These are phyloP conservation scores for Sternotherus odoratus DNA, from an alignment of 2,797 vertebrate species.

Conservation along the genomic window DNA sequence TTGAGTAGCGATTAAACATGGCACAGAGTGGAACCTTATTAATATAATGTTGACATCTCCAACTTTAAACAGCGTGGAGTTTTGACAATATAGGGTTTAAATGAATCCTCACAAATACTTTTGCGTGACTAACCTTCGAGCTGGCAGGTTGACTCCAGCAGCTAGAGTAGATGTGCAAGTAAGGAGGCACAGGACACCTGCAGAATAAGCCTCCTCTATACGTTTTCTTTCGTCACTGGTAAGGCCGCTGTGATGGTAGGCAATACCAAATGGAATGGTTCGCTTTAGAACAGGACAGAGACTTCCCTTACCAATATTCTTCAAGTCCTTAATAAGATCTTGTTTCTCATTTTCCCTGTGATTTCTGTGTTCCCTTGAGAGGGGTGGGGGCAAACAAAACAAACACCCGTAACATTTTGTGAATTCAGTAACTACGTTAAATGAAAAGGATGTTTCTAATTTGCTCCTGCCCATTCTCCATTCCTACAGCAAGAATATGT, in stretches of 20 bases:
- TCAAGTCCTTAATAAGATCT: conserved; percentile 84
- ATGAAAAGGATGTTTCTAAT: neutral
- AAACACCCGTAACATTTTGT: neutral
- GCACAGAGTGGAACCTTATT: neutral
- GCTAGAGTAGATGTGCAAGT: conserved; percentile 96
- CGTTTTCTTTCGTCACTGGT: conserved; percentile 91
- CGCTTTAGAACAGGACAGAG: conserved; percentile 89
- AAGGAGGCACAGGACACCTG: conserved; percentile 91
- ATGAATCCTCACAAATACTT: neutral
- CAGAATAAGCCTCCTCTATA: conserved; percentile 92
- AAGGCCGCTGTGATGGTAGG: conserved; percentile 95
- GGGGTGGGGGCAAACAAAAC: neutral
- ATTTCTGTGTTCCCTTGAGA: conserved; percentile 84
- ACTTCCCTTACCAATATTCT: conserved; percentile 82
- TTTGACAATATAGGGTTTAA: neutral
- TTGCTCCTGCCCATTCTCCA: neutral
- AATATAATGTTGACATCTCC: fast-evolving
- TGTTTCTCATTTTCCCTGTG: conserved; percentile 85
- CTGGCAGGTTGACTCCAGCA: conserved; percentile 95
- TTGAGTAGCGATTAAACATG: too few species aligned
- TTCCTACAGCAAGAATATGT: neutral
- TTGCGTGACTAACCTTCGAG: conserved; percentile 87
- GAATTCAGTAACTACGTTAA: neutral
- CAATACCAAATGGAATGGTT: conserved; percentile 90
- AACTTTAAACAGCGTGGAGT: neutral